A percentile compares a stretch with the other conserved stretches of the same genome.
phyloP scores from a whole-genome alignment of 2,888 invertebrate species.

The Deilephila porcellus region DNA sequence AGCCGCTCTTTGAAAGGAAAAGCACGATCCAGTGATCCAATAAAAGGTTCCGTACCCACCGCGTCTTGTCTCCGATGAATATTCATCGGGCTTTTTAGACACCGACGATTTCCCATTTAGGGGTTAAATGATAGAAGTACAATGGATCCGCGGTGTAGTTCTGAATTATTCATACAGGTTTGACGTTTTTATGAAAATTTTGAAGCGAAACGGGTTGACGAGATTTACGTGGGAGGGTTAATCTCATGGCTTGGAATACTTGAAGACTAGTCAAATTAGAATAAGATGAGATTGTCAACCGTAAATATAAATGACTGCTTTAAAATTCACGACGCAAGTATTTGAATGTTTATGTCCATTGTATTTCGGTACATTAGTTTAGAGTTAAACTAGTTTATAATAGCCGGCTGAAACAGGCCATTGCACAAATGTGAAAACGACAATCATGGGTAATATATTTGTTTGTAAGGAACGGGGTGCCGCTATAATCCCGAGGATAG shows the following conservation, averaged over 20 bases:
- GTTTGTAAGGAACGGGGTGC: no score
- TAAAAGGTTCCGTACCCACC: conserved; percentile 48
- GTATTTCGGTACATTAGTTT: no score
- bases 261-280: background rate
- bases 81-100: conserved; percentile 46
- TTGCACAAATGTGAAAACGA: no score
- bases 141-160: conserved; percentile 20
- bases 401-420: no score
- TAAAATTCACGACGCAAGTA: no score
- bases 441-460: no score
- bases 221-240: conserved; percentile 3
- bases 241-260: background rate
- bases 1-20: conserved; percentile 27
- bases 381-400: no score
- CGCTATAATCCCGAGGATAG: no score
- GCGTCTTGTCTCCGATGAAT: conserved; percentile 46
- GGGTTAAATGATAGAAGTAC: conserved; percentile 22
- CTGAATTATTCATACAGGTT: conserved; percentile 20
- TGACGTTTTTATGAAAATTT: conserved; percentile 14
- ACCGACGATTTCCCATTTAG: conserved; percentile 24
- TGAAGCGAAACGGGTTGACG: background rate
- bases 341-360: no score
- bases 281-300: background rate
- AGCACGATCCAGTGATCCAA: conserved; percentile 52
- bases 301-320: background rate